Evolutionary conservation across 2,113 vertebrate genomes (phyloP), one percentile per base, ranked within the genome.

Genomic region (Scortum barcoo): DNA sequence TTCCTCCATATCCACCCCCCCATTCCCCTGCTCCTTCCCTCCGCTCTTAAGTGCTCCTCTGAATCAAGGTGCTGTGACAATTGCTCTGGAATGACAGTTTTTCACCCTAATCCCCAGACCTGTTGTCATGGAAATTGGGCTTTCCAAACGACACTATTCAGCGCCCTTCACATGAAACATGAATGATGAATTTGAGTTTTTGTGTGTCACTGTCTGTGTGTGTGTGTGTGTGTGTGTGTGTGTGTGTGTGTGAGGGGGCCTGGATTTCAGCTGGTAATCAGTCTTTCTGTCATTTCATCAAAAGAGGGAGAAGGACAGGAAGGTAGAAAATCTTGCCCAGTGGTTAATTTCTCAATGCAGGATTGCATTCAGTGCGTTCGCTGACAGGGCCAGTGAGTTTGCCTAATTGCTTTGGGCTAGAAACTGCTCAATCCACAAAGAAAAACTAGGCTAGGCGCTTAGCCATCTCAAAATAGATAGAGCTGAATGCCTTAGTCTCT

Each of bases 121-220:
- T 87, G 94, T 95, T 96, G 95, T 95, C 93, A 96, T 96, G 95
- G 95, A 93, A 95, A 96, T 95, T 54, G 50, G 85, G 81, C 92
- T 89, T 89, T 92, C 82, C 71, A 91, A 91, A 81, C 48, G 62
- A 61, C 76, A 79, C 89, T 62, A 76, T 91, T 92, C 85, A 91
- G 63, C 61, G 73, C 63, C 85, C 79, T 86, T 90, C 67, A 58
- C 84, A 85, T 90, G 68, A 93, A 93, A 92, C 88, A 90, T 87
- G 86, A 94, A 92, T 89, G 85, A 92, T 89, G 83, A 58, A 86
- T 89, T 82, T 89, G 65, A 86, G 76, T 77, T 63, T 54, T 50
- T 65, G 19, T 65, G 44, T 26, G 36, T 33, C 53, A 26, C 16
- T 48, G 53, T 68, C 16, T 73, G 38, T 61, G 44, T 62, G 68